Evolutionary conservation across 2,888 invertebrate species (phyloP).

Genomic region (Callyntrura guangdongensis): DNA sequence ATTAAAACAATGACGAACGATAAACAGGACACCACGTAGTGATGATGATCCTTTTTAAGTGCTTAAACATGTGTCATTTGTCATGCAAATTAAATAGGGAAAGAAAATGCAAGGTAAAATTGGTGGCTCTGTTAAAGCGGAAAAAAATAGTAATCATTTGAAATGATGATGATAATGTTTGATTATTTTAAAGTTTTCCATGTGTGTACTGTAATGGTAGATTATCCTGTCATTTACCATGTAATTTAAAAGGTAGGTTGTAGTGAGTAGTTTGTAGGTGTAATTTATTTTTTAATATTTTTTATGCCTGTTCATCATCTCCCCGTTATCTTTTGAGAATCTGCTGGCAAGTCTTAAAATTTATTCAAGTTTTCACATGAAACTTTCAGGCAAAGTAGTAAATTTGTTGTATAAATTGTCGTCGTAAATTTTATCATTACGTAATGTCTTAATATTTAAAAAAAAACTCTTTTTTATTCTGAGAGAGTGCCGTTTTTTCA

Average conservation of each 20-base stretch:
- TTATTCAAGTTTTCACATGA: neutral
- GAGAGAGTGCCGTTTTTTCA: neutral
- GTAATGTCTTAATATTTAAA: neutral
- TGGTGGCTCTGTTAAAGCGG: slow-evolving; percentile 20
- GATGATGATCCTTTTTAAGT: neutral
- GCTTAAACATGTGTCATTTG: neutral
- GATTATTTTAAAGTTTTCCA: neutral
- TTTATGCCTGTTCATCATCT: neutral
- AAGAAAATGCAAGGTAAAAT: slow-evolving; percentile 58
- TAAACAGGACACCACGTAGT: neutral
- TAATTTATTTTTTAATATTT: neutral
- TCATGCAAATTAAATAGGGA: no score
- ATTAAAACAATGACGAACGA: slow-evolving; percentile 39
- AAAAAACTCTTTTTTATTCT: neutral
- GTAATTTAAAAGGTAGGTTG: slow-evolving; percentile 13
- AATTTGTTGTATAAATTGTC: no score
- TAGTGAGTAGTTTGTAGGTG: neutral
- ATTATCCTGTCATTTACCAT: slow-evolving; percentile 40
- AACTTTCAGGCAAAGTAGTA: neutral
- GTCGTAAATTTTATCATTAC: neutral
- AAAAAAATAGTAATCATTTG: neutral
- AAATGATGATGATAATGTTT: neutral
- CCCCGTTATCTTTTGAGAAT: neutral
- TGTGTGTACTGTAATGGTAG: neutral
- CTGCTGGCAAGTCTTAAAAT: neutral